Base-by-base conservation (phyloP, 2,113 vertebrate genomes). In the Nipponia nippon region DNA sequence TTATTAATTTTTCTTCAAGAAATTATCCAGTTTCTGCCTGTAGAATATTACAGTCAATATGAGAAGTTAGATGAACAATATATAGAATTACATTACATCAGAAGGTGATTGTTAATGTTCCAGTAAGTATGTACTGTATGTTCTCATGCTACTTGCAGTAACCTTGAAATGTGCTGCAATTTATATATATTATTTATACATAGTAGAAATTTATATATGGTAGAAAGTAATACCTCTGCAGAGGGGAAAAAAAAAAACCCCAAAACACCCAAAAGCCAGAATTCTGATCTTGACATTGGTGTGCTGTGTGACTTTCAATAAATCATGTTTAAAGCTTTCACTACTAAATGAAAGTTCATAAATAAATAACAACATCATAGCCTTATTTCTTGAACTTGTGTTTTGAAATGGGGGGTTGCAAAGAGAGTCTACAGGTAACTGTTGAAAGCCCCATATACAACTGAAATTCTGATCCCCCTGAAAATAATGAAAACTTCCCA, bases 241-340 rank as follows among this genome's bases (percentile, higher is more conserved):
- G 27, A 47, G 7, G 11, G 20, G 20, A 13, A 14, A 44, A 56
- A 46, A 44, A 81, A 20, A 4, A 38, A 38, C n/a, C n/a, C 7
- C 59, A 11, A 42, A 11, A 18, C 13, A 10, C 10, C 8, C 1
- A 2, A 36, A n/a, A 52, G 6, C 0, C 13, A 38, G 26, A 53
- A 42, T 83, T 80, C 42, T 62, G 26, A 19, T 61, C 38, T 53
- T 91, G 21, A 15, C 27, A 4, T 38, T 67, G 25, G 4, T 62
- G 72, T 77, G 12, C 29, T 66, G 26, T 81, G 29, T 76, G 36
- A 20, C 27, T 76, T 93, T 47, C 46, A 78, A 18, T 88, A 83
- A 88, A n/a, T 26, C 4, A 2, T 27, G 6, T 84, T 55, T 69
- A 79, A 70, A 66, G 29, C 19, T 83, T 69, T 56, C 0, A 1